phyloP scores from a whole-genome alignment of 2,888 invertebrate genomes.

The Agapostemon virescens region DNA sequence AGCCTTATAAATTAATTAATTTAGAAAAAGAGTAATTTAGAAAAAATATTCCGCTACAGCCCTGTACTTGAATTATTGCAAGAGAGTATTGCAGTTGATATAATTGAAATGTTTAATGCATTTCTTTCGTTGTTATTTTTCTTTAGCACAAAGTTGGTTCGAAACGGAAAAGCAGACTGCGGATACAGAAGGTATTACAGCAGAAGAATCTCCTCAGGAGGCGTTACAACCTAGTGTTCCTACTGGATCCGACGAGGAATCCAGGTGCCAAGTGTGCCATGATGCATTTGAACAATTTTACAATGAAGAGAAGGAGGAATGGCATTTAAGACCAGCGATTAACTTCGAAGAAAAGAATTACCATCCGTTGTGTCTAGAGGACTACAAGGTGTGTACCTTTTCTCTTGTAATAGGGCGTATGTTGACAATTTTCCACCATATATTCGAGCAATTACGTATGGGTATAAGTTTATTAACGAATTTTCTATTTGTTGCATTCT shows the following conservation, averaged over 20 bases:
- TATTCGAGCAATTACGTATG: slow-evolving; percentile 24
- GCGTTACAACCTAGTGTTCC: slow-evolving; percentile 87
- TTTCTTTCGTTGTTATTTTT: background rate
- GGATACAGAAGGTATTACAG: slow-evolving; percentile 82
- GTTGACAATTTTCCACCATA: slow-evolving; percentile 32
- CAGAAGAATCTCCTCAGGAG: slow-evolving; percentile 83
- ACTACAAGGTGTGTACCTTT: slow-evolving; percentile 85
- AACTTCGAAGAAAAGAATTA: slow-evolving; percentile 89
- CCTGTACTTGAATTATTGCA: too few relatives aligned
- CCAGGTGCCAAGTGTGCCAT: slow-evolving; percentile 92
- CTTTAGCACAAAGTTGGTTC: slow-evolving; percentile 91
- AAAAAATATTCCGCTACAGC: too few relatives aligned
- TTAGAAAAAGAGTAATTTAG: too few relatives aligned
- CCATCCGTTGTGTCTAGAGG: slow-evolving; percentile 95
- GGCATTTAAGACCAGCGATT: slow-evolving; percentile 94
- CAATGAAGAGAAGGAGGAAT: slow-evolving; percentile 98
- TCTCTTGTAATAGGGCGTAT: slow-evolving; percentile 6
- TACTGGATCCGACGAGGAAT: slow-evolving; percentile 85
- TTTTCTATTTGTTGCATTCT: slow-evolving; percentile 70
- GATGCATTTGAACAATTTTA: slow-evolving; percentile 97
- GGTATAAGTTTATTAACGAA: slow-evolving; percentile 59
- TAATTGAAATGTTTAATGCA: background rate
- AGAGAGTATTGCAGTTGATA: background rate
- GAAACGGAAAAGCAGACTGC: slow-evolving; percentile 86
- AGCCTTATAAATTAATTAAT: too few relatives aligned